Percentiles rank a stretch among this genome's conserved stretches.
phyloP scores from a whole-genome alignment of 2,888 invertebrate genomes.

The Polia nebulosa region DNA sequence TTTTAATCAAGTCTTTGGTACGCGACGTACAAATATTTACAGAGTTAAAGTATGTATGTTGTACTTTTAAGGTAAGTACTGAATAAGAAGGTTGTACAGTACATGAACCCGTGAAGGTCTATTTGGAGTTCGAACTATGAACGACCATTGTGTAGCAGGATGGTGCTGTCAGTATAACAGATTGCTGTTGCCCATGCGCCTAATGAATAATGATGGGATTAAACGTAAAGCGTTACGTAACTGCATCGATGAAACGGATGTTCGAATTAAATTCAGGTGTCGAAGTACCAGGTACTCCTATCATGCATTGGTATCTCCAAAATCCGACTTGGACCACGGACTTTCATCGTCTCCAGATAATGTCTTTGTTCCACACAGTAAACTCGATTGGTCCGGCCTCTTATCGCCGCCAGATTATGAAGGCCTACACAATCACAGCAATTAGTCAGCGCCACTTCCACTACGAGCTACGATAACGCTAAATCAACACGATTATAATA shows the following conservation, averaged over 20 bases:
- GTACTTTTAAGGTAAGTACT: conserved; percentile 5
- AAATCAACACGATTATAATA: conserved; percentile 45
- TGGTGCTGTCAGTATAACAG: conserved; percentile 4
- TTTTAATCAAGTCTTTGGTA: conserved; percentile 23
- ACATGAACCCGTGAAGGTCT: conserved; percentile 32
- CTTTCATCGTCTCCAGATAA: conserved; percentile 64
- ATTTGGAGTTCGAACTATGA: conserved; percentile 6
- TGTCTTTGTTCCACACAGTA: conserved; percentile 74
- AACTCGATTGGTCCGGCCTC: conserved; percentile 67
- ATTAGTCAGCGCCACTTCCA: conserved; percentile 67
- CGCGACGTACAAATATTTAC: conserved; percentile 31
- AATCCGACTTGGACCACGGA: conserved; percentile 49
- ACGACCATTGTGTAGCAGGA: conserved; percentile 4
- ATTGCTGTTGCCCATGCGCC: conserved; percentile 13
- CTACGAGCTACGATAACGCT: conserved; percentile 52
- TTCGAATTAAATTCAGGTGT: conserved; percentile 4
- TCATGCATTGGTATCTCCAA: conserved; percentile 14
- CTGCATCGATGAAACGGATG: conserved; percentile 18
- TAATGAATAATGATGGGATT: conserved; percentile 12
- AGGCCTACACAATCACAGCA: conserved; percentile 74
- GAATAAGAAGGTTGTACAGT: conserved; percentile 18
- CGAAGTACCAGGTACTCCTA: background rate
- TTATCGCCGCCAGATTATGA: conserved; percentile 76
- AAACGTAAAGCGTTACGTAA: background rate
- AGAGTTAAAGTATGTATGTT: conserved; percentile 9